Conservation (phyloP, 2,113 vertebrate species). For the Scopus umbretta region DNA sequence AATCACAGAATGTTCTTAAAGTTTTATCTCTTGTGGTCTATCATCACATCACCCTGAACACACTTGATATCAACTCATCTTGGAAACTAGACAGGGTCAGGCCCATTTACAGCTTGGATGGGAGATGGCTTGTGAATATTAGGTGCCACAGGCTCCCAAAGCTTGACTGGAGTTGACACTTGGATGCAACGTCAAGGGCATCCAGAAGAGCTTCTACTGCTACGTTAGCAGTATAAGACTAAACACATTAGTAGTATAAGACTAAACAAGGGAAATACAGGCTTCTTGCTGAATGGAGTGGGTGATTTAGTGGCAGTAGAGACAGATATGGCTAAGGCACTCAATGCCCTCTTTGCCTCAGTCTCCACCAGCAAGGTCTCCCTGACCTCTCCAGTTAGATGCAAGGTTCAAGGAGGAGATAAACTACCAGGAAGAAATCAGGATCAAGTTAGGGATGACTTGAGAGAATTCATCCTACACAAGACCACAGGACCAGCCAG, state of each 20-base stretch:
- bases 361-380: background rate
- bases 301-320: background rate
- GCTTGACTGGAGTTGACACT: background rate
- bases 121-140: background rate
- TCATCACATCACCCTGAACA: background rate
- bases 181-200: background rate
- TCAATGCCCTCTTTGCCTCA: background rate
- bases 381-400: background rate
- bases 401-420: background rate
- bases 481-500: background rate
- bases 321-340: background rate
- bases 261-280: background rate
- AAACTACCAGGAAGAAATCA: background rate
- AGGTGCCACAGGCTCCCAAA: background rate
- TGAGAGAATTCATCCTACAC: background rate
- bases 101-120: background rate
- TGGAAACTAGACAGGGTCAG: background rate
- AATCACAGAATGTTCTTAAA: background rate
- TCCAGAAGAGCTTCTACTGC: background rate
- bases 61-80: background rate
- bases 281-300: background rate
- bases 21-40: background rate
- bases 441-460: background rate
- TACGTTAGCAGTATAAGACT: background rate
- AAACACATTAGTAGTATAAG: background rate